Percentiles rank a stretch among this genome's conserved stretches.
Conservation (phyloP, 2,797 vertebrate genomes). For the Bovichtus variegatus region DNA sequence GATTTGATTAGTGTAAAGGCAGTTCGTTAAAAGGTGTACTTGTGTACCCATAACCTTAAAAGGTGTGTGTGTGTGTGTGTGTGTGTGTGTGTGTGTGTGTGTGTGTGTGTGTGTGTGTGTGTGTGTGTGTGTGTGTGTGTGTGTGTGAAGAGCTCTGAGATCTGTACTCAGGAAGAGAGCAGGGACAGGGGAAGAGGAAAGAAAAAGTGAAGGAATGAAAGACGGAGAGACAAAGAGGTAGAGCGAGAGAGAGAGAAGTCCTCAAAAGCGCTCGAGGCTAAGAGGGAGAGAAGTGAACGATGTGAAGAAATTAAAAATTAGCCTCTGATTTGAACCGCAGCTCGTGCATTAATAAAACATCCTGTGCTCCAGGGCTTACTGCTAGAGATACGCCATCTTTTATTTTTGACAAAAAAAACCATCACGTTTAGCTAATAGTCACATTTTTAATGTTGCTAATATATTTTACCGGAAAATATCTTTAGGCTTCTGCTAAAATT, state of each 20-base stretch:
- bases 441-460: slow-evolving; percentile 87
- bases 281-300: slow-evolving; percentile 85
- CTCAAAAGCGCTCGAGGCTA: slow-evolving; percentile 82
- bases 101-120: too few relatives aligned
- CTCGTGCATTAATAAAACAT: slow-evolving; percentile 90
- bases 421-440: slow-evolving; percentile 83
- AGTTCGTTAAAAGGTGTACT: slow-evolving; percentile 69
- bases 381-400: slow-evolving; percentile 84
- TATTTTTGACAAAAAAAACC: slow-evolving; percentile 83
- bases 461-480: slow-evolving; percentile 87
- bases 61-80: background rate
- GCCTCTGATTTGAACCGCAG: slow-evolving; percentile 83
- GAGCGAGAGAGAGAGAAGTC: slow-evolving; percentile 58
- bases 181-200: slow-evolving; percentile 10
- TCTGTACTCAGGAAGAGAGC: slow-evolving; percentile 26
- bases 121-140: too few relatives aligned
- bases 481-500: slow-evolving; percentile 87
- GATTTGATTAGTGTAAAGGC: slow-evolving; percentile 77
- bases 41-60: slow-evolving; percentile 59
- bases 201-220: slow-evolving; percentile 29
- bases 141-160: too few relatives aligned
- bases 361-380: slow-evolving; percentile 82
- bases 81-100: too few relatives aligned
- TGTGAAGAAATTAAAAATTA: slow-evolving; percentile 91
- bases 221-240: slow-evolving; percentile 31